Base-by-base conservation (phyloP, 2,113 vertebrate genomes). In the Lampris megalopsis region DNA sequence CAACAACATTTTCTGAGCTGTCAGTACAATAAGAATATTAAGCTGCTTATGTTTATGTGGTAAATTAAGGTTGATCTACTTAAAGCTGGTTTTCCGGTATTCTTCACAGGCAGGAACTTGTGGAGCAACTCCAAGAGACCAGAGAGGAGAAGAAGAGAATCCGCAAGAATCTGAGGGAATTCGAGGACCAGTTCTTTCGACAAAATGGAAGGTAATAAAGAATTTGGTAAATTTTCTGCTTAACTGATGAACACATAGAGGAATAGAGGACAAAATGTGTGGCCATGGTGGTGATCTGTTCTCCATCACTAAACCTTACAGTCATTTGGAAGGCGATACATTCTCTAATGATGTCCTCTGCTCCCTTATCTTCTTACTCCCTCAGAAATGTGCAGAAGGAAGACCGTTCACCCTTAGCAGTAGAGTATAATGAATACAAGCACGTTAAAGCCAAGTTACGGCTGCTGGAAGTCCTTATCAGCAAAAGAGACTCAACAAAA, bases 391-490 rank as follows among this genome's bases (percentile, higher is more conserved):
- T 96, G 75, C 98, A 98, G 92, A 99, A 98, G 85, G 98, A 99
- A 88, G 98, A 99, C 79, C 98, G 98, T 68, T 83, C 93, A 63
- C 97, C 98, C 0, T 91, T 98, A 94, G 95, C 96, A 0, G 95
- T 94, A 67, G 97, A 99, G 42, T 99, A 99, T 93, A 96, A 83
- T 0, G 97, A 97, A 79, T 99, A 99, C 93, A 99, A 98, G 87
- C 97, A 99, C 52, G 83, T 98, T 10, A 99, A 99, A 86, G 98
- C 98, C 41, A 99, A 99, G 77, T 92, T 99, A 65, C 90, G 95
- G 82, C 95, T 99, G 38, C 89, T 99, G 90, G 98, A 99, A 77
- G 98, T 97, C 71, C 95, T 99, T 74, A 98, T 99, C 93, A 99
- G 96, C 95, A 99, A 99, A 92, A 95, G 96, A 94, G 96, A 97